These are phyloP conservation scores for Achlya flavicornis DNA, from an alignment of 2,888 invertebrate species.

Conservation along the genomic window DNA sequence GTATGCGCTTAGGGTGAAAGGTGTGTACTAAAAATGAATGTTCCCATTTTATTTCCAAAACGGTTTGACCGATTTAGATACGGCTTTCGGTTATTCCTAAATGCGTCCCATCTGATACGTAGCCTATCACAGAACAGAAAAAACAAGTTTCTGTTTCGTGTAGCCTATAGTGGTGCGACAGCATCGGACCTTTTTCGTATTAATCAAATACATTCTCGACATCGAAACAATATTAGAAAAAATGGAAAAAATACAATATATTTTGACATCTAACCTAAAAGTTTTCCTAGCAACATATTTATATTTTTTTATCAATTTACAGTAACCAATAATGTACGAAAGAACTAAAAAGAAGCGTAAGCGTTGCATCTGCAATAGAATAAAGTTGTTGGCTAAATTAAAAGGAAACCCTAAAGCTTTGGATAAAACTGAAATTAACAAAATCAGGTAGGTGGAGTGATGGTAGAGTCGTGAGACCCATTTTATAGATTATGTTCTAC, in stretches of 20 bases:
- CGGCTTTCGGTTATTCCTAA: too few species aligned
- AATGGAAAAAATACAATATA: neutral
- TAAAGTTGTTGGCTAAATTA: conserved; percentile 51
- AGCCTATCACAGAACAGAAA: too few species aligned
- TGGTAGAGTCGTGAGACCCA: too few species aligned
- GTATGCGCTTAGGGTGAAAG: too few species aligned
- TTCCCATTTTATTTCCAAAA: too few species aligned
- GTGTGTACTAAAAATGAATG: too few species aligned
- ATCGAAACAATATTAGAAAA: neutral
- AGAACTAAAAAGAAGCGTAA: conserved; percentile 27
- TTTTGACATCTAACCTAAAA: neutral
- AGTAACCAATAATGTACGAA: conserved; percentile 11
- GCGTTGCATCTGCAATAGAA: conserved; percentile 64
- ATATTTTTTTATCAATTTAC: conserved; percentile 3
- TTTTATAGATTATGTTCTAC: too few species aligned
- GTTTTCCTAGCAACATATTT: neutral
- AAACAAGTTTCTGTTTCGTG: too few species aligned
- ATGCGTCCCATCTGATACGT: too few species aligned
- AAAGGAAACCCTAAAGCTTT: conserved; percentile 48
- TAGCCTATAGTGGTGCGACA: too few species aligned
- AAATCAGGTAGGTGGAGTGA: conserved; percentile 33
- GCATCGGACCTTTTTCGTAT: too few species aligned
- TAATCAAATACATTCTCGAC: neutral
- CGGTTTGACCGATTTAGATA: too few species aligned
- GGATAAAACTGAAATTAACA: conserved; percentile 49